Percentiles rank a stretch among this genome's conserved stretches.
phyloP scores from a whole-genome alignment of 2,113 vertebrate genomes.

The Archocentrus centrarchus region DNA sequence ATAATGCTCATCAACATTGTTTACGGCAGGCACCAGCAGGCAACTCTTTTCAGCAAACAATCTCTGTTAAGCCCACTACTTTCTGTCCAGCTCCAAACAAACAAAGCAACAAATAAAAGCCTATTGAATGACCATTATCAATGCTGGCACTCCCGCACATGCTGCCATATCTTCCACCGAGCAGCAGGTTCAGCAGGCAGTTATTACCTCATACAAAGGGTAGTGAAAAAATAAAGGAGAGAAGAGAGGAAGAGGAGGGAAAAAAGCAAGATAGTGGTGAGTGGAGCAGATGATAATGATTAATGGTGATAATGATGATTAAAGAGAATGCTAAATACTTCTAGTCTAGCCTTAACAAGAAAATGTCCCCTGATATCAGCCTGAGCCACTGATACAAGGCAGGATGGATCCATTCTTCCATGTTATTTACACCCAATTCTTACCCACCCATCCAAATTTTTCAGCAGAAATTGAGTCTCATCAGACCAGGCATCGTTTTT shows the following conservation, averaged over 20 bases:
- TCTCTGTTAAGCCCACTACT: not conserved
- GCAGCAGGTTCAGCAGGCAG: not conserved
- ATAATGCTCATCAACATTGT: not conserved
- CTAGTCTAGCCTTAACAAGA: not conserved
- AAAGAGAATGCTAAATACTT: not conserved
- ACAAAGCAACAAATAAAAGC: constrained; percentile 3
- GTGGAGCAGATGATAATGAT: not conserved
- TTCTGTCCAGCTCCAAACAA: not conserved
- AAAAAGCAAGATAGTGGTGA: not conserved
- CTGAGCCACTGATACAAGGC: not conserved
- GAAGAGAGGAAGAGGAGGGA: not conserved
- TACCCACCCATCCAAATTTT: not conserved
- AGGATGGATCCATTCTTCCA: not conserved
- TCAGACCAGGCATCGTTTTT: not conserved
- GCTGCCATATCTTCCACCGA: not conserved
- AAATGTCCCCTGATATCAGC: not conserved
- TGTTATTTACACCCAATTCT: not conserved
- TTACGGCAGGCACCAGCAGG: not conserved
- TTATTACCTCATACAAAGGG: not conserved
- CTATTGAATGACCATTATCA: not conserved
- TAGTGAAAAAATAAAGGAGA: not conserved
- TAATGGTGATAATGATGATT: not conserved
- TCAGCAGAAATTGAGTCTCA: not conserved
- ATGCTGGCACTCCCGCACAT: not conserved
- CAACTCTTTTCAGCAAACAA: constrained; percentile 8